Conservation (phyloP, 1,140 invertebrate genomes). For the Papilio glaucus region DNA sequence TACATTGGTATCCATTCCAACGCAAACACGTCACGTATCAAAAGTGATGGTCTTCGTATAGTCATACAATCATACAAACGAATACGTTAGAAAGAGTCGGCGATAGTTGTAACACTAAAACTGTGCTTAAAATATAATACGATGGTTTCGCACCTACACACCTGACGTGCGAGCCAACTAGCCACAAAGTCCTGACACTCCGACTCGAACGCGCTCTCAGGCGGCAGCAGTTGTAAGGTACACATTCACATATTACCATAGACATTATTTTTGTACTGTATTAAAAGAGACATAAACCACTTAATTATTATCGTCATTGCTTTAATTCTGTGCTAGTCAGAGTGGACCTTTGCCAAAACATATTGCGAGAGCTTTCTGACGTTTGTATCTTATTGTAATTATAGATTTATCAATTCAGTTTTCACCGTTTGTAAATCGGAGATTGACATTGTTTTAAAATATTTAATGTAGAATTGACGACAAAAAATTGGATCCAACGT, state of each 20-base stretch:
- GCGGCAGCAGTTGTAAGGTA: constrained; percentile 51
- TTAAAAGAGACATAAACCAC: not conserved
- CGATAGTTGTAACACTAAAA: constrained; percentile 51
- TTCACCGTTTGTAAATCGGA: not conserved
- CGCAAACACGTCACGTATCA: constrained; percentile 40
- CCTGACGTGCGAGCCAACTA: constrained; percentile 64
- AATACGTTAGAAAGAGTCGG: constrained; percentile 46
- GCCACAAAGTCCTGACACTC: constrained; percentile 59
- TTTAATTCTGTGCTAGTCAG: not conserved
- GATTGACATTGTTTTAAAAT: not conserved
- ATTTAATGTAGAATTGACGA: no score
- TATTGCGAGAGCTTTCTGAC: not conserved
- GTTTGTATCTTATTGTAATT: not conserved
- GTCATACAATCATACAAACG: not conserved
- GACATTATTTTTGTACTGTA: not conserved
- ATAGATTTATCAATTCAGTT: not conserved
- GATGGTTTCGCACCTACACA: constrained; percentile 68
- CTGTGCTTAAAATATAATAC: constrained; percentile 69
- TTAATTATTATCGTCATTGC: constrained; percentile 27
- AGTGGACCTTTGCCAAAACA: constrained; percentile 11
- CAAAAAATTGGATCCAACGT: no score
- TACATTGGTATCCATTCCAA: constrained; percentile 40
- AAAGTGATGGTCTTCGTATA: constrained; percentile 43
- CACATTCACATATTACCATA: constrained; percentile 34
- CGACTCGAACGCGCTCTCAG: constrained; percentile 47